These are phyloP conservation scores for Diadegma fenestrale DNA, from an alignment of 2,888 invertebrate species.

Conservation along the genomic window DNA sequence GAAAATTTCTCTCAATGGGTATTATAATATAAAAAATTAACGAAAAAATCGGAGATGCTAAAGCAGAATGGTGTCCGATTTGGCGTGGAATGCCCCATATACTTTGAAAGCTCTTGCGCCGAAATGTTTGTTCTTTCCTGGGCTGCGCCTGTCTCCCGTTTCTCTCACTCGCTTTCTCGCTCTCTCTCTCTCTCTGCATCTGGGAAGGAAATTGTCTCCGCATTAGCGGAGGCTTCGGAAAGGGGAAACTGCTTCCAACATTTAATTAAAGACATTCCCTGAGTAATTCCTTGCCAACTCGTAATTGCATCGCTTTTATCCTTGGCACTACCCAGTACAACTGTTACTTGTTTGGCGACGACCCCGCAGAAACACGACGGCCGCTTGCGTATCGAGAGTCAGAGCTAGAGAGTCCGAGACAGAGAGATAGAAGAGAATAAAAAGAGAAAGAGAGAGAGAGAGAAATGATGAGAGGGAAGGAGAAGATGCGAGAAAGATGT, in stretches of 20 bases:
- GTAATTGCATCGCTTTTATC: conserved; percentile 84
- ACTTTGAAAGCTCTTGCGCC: conserved; percentile 58
- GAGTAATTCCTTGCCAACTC: conserved; percentile 80
- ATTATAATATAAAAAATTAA: no score
- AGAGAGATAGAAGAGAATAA: conserved; percentile 20
- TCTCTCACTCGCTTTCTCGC: not conserved
- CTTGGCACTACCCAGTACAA: conserved; percentile 75
- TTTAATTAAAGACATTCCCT: conserved; percentile 84
- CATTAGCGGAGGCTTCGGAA: conserved; percentile 81
- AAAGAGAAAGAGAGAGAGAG: not conserved
- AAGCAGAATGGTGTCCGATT: no score
- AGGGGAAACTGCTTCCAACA: conserved; percentile 82
- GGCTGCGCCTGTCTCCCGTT: conserved; percentile 47
- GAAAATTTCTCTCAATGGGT: no score
- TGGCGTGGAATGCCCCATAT: no score
- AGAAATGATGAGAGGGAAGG: conserved; percentile 16
- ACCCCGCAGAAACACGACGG: conserved; percentile 66
- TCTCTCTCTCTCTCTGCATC: not conserved
- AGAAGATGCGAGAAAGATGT: conserved; percentile 27
- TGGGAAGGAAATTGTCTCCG: conserved; percentile 84
- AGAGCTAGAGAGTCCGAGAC: conserved; percentile 60
- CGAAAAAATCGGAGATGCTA: no score
- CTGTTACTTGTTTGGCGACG: conserved; percentile 82
- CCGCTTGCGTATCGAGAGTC: conserved; percentile 75
- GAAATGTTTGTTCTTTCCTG: conserved; percentile 78